These are phyloP conservation scores for Neopipo cinnamomea DNA, from an alignment of 2,113 vertebrate genomes.

Conservation along the genomic window DNA sequence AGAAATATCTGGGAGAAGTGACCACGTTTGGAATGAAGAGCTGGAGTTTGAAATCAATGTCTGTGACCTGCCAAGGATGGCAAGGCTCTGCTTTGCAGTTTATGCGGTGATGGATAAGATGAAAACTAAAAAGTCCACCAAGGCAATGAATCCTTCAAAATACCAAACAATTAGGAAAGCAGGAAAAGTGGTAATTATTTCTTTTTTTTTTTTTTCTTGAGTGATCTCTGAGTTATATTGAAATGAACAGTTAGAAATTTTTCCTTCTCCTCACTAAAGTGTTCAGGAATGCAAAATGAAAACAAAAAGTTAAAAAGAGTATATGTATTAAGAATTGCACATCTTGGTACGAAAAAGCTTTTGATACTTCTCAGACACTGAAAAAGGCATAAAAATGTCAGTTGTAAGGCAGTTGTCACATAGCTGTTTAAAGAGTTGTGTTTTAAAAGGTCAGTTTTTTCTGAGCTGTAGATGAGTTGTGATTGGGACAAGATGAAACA, in stretches of 20 bases:
- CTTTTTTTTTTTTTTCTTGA: background rate
- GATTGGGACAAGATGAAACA: background rate
- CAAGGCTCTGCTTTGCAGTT: constrained; percentile 93
- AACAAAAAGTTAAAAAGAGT: background rate
- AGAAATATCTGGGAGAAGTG: constrained; percentile 88
- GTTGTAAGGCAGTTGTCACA: background rate
- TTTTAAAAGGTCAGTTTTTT: background rate
- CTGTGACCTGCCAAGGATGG: constrained; percentile 94
- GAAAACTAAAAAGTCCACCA: constrained; percentile 93
- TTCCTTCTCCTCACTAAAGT: background rate
- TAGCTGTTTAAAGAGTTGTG: background rate
- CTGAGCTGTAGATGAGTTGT: background rate
- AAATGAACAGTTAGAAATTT: background rate
- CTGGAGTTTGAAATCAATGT: constrained; percentile 93
- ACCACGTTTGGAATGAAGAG: constrained; percentile 87
- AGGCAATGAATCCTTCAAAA: constrained; percentile 86
- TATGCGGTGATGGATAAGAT: constrained; percentile 96
- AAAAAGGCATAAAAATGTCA: background rate
- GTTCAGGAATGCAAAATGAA: background rate
- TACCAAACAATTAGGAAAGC: constrained; percentile 98
- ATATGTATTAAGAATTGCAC: background rate
- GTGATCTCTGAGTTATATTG: background rate
- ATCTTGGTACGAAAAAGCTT: background rate
- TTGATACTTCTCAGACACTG: background rate
- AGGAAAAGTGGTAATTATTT: constrained; percentile 90